Base-by-base conservation (phyloP, 2,113 vertebrate genomes). In the Chloropsis hardwickii region DNA sequence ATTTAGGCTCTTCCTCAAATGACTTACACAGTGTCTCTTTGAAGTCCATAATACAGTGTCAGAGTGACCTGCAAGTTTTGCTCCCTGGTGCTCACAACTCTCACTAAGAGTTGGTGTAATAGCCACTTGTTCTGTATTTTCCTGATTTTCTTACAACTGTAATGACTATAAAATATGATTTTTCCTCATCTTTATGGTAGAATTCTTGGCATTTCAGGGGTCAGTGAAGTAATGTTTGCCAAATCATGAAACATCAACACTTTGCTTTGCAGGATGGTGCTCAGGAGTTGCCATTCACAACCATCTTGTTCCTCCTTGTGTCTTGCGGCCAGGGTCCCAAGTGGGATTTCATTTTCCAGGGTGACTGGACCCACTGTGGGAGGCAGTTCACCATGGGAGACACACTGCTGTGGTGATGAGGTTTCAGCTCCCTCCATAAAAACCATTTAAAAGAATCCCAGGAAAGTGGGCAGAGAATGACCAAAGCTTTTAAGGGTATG, bases 1-100 rank as follows among this genome's bases (percentile, higher is more conserved):
- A 64, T 88, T 95, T 74, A 84, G 21, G 31, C 15, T 90, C 10
- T 90, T 73, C 60, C n/a, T 90, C 44, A 73, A 61, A 82, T n/a
- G 23, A 54, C 47, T 92, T 88, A 11, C 5, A 29, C 7, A 6
- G 11, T 15, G 4, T 78, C 56, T 86, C 74, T 90, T 92, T 95
- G 94, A 92, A 95, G 51, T 95, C 56, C 25, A 4, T 56, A 51
- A 83, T 53, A 53, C n/a, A 29, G 15, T 44, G 56, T 60, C 28
- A 64, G 47, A 86, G 56, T 22, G 25, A 92, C 47, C 51, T 60
- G 31, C 54, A 88, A 78, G 44, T 73, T 90, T 88, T 80, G 4
- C 14, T 95, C 76, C 79, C 60, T 83, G 51, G 23, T 73, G 65
- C 14, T 48, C 0, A 0, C 15, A 86, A 15, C 19, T 90, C 11